These are phyloP conservation scores for Pararge aegeria DNA, from an alignment of 1,140 invertebrate genomes.

Conservation along the genomic window DNA sequence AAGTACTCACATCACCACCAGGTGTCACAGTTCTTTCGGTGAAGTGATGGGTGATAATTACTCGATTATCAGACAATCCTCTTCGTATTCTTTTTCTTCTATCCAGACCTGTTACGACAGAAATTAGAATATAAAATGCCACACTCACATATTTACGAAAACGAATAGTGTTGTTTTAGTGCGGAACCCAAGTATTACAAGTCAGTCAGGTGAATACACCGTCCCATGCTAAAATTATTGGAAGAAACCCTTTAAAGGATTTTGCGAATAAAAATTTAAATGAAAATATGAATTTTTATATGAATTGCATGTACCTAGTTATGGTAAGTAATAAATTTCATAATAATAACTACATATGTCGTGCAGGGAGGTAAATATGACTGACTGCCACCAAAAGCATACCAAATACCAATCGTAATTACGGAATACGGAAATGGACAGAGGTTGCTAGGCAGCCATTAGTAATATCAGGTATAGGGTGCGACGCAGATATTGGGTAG, in stretches of 20 bases:
- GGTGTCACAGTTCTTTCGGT: conserved; percentile 66
- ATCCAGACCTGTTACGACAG: conserved; percentile 34
- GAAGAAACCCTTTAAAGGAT: too few species aligned
- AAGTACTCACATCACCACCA: conserved; percentile 60
- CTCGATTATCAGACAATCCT: conserved; percentile 44
- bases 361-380: not conserved
- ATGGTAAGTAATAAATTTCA: too few species aligned
- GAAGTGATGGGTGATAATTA: conserved; percentile 68
- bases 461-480: not conserved
- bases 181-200: too few species aligned
- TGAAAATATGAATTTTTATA: not conserved
- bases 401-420: conserved; percentile 8
- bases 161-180: not conserved
- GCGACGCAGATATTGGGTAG: not conserved
- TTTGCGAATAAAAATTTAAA: too few species aligned
- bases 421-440: conserved; percentile 9
- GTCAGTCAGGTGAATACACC: too few species aligned
- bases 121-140: not conserved
- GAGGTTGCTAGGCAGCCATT: conserved; percentile 15
- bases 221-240: too few species aligned
- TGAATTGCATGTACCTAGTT: too few species aligned
- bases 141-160: not conserved
- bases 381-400: not conserved
- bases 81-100: conserved; percentile 39
- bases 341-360: too few species aligned